Evolutionary conservation across 2,797 vertebrate genomes (phyloP), one percentile per base, ranked within the genome.

Genomic region (Falco naumanni): DNA sequence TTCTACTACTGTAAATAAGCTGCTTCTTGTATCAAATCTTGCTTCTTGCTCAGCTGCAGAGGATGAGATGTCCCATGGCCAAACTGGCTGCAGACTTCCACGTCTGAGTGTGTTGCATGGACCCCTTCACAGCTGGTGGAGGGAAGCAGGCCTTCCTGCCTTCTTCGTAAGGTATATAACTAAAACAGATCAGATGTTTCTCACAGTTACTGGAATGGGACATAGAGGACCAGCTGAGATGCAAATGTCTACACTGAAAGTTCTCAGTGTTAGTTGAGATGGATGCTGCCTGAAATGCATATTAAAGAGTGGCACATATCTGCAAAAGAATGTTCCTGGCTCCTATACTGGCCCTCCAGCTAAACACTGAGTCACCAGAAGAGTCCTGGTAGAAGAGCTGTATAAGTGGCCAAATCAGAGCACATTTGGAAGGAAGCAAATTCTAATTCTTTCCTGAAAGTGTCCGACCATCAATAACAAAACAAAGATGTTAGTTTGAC

Each of bases 81-180:
- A 72, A 48, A 72, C 26, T 28, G 37, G 20, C 45, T 61, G 34
- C 45, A 70, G 48, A 6, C 47, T 90, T 81, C 57, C 17, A 16
- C 22, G 43, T 68, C 50, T 39, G 53, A 72, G n/a, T 9, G 1
- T 0, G 0, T 34, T 80, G 60, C 60, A 22, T 33, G 53, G 56
- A 80, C 66, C 45, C 25, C 48, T 85, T 60, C 56, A 48, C 6
- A 70, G 82, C 0, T 33, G 11, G 50, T 16, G 18, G 17, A 63
- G 33, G 5, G 65, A 77, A 56, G 25, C 12, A 80, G 28, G 29
- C 19, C 84, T 84, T 84, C 33, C 70, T 56, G 33, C 48, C 12
- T 74, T 84, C n/a, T 60, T 77, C 10, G 3, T 24, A 29, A 69
- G 47, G 59, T 19, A 31, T 33, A 11, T 50, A 37, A 16, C 54